phyloP scores from a whole-genome alignment of 2,888 invertebrate genomes.

The Endotricha flammealis region DNA sequence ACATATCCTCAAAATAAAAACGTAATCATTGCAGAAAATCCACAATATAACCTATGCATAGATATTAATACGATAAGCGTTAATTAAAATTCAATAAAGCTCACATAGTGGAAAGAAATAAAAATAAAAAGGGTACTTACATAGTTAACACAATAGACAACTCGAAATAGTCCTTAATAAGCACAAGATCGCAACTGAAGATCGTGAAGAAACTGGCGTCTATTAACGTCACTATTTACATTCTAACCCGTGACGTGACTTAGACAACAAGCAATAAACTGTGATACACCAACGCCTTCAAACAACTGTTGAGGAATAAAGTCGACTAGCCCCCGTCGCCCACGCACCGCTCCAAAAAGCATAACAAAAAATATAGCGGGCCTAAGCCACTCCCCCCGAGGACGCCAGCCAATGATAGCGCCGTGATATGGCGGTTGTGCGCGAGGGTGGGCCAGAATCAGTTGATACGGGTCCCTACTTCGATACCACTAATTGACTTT shows the following conservation, averaged over 20 bases:
- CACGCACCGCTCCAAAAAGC: conserved; percentile 61
- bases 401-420: conserved; percentile 57
- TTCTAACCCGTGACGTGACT: conserved; percentile 57
- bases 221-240: conserved; percentile 63
- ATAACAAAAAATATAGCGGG: conserved; percentile 64
- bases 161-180: conserved; percentile 56
- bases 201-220: conserved; percentile 51
- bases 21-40: too few species aligned
- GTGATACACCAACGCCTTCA: conserved; percentile 73
- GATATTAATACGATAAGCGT: not conserved
- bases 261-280: conserved; percentile 67
- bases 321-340: conserved; percentile 54
- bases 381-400: conserved; percentile 64
- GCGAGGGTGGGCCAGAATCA: conserved; percentile 68
- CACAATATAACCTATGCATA: too few species aligned
- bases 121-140: conserved; percentile 33
- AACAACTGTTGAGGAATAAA: conserved; percentile 74
- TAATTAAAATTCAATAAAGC: not conserved
- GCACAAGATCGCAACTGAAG: conserved; percentile 49
- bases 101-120: not conserved
- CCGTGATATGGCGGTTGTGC: conserved; percentile 45
- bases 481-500: conserved; percentile 78
- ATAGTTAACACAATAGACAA: conserved; percentile 36
- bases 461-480: conserved; percentile 72
- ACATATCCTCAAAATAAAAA: too few species aligned